phyloP scores from a whole-genome alignment of 2,888 invertebrate genomes.

The Volucella inanis region DNA sequence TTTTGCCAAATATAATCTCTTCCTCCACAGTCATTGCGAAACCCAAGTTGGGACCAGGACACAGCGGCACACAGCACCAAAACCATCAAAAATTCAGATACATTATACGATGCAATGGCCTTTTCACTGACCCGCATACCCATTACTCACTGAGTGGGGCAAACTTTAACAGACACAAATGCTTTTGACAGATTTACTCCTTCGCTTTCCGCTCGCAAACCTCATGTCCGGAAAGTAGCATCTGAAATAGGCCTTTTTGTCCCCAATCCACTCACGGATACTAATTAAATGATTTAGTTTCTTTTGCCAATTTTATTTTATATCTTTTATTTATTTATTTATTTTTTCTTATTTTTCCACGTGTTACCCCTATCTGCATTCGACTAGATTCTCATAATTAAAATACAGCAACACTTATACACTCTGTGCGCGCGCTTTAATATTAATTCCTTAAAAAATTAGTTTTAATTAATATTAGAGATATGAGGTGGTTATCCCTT shows the following conservation, averaged over 20 bases:
- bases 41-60: background rate
- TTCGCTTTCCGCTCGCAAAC: background rate
- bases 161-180: constrained; percentile 14
- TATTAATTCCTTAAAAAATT: constrained; percentile 34
- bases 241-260: constrained; percentile 8
- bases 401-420: constrained; percentile 31
- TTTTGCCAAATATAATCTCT: constrained; percentile 3
- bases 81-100: constrained; percentile 36
- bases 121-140: constrained; percentile 26
- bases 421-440: constrained; percentile 20
- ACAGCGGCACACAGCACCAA: background rate
- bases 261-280: constrained; percentile 14
- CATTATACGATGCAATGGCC: constrained; percentile 31
- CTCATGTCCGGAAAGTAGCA: background rate
- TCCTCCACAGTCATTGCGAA: background rate
- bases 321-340: background rate
- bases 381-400: constrained; percentile 34
- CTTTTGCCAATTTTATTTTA: background rate
- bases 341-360: background rate
- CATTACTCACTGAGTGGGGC: background rate
- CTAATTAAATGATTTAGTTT: constrained; percentile 49
- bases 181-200: constrained; percentile 27
- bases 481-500: background rate
- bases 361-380: constrained; percentile 17
- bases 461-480: constrained; percentile 41